phyloP scores from a whole-genome alignment of 64 coral and sea anemone genomes.

The Trachythela sp. region DNA sequence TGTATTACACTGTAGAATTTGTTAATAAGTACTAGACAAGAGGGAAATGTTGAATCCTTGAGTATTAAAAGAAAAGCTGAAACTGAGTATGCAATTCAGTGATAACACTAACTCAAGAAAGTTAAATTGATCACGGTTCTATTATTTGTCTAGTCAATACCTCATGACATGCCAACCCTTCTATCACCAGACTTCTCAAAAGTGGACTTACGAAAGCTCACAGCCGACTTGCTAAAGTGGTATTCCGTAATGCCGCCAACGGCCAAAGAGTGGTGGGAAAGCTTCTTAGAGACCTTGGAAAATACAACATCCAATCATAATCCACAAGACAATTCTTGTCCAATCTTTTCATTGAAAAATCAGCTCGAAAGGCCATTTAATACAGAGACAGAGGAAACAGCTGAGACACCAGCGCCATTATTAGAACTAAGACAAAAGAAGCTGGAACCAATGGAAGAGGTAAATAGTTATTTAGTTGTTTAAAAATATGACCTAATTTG shows the following conservation, averaged over 20 bases:
- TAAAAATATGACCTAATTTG: too few relatives aligned
- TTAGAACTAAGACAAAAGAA: not conserved
- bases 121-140: too few relatives aligned
- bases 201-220: not conserved
- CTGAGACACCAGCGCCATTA: not conserved
- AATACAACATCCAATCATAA: not conserved
- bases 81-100: too few relatives aligned
- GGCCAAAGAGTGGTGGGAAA: not conserved
- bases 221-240: not conserved
- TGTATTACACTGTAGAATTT: too few relatives aligned
- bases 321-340: not conserved
- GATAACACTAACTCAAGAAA: too few relatives aligned
- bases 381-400: not conserved
- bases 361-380: not conserved
- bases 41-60: too few relatives aligned
- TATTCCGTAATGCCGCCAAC: not conserved
- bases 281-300: not conserved
- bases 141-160: not conserved
- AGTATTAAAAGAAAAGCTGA: too few relatives aligned
- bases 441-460: not conserved
- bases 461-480: not conserved
- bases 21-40: too few relatives aligned
- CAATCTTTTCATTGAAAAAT: not conserved
- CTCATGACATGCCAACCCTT: not conserved
- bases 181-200: not conserved